These are phyloP conservation scores for Danio choprae DNA, from an alignment of 2,797 vertebrate genomes.

Conservation along the genomic window DNA sequence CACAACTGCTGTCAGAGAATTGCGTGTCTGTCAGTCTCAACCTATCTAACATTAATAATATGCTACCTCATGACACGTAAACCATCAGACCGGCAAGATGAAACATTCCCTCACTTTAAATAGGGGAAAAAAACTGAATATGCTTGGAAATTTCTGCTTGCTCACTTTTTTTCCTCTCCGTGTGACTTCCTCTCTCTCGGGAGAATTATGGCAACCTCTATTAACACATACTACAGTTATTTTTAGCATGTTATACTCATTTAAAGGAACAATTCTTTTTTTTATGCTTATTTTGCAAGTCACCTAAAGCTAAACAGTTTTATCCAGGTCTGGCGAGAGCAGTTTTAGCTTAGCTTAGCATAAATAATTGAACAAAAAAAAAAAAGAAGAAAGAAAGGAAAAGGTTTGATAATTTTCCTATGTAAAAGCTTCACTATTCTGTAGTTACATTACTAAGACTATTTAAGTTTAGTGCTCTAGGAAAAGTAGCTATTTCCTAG, in stretches of 20 bases:
- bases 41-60: slow-evolving; percentile 23
- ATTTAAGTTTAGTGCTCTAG: too few relatives aligned
- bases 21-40: background rate
- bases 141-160: slow-evolving; percentile 8
- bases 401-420: too few relatives aligned
- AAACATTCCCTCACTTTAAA: background rate
- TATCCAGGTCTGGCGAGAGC: too few relatives aligned
- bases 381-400: too few relatives aligned
- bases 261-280: background rate
- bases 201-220: background rate
- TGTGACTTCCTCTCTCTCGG: background rate
- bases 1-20: slow-evolving; percentile 54
- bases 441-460: too few relatives aligned
- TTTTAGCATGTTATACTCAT: background rate
- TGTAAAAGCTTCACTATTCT: too few relatives aligned
- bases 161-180: background rate
- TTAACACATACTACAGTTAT: slow-evolving; percentile 15
- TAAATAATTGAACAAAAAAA: too few relatives aligned
- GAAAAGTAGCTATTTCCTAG: too few relatives aligned
- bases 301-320: too few relatives aligned
- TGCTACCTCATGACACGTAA: background rate
- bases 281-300: too few relatives aligned
- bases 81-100: background rate
- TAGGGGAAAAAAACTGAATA: background rate
- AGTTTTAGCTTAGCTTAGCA: too few relatives aligned